Conservation (phyloP, 2,797 vertebrate species). For the Periparus ater region DNA sequence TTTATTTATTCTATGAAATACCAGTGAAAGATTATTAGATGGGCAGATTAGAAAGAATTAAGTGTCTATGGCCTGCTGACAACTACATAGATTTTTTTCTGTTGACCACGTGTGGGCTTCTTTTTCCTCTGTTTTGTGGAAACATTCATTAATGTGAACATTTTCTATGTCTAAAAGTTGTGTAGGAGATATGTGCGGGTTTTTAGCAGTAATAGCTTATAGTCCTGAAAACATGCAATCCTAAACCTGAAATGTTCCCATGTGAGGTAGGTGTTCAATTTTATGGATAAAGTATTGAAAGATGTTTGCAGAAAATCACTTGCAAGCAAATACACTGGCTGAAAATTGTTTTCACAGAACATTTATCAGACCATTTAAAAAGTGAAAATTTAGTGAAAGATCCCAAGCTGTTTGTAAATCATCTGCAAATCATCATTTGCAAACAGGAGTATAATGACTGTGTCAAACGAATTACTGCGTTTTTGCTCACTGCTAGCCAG, state of each 20-base stretch:
- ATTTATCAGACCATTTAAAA: constrained; percentile 63
- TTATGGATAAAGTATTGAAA: constrained; percentile 61
- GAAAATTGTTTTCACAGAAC: constrained; percentile 67
- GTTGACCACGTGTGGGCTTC: not conserved
- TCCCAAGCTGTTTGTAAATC: constrained; percentile 64
- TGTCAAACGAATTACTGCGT: constrained; percentile 55
- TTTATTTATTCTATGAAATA: not conserved
- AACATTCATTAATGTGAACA: not conserved
- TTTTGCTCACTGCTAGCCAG: constrained; percentile 53
- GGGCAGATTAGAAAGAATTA: not conserved
- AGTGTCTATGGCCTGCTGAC: not conserved
- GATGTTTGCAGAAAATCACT: constrained; percentile 51
- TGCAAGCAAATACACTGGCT: constrained; percentile 35
- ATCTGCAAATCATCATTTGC: constrained; percentile 68
- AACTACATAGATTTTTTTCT: not conserved
- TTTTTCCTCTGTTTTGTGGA: constrained; percentile 18
- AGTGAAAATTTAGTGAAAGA: constrained; percentile 70
- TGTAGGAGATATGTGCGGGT: not conserved
- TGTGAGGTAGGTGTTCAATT: constrained; percentile 52
- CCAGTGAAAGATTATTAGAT: not conserved
- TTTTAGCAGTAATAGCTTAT: constrained; percentile 9
- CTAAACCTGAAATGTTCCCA: constrained; percentile 26
- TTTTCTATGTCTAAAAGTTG: not conserved
- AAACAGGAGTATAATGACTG: constrained; percentile 60
- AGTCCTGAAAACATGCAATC: not conserved